Percentiles rank a stretch among this genome's conserved stretches.
These are phyloP conservation scores for Philaethria dido DNA, from an alignment of 2,888 invertebrate species.

Conservation along the genomic window DNA sequence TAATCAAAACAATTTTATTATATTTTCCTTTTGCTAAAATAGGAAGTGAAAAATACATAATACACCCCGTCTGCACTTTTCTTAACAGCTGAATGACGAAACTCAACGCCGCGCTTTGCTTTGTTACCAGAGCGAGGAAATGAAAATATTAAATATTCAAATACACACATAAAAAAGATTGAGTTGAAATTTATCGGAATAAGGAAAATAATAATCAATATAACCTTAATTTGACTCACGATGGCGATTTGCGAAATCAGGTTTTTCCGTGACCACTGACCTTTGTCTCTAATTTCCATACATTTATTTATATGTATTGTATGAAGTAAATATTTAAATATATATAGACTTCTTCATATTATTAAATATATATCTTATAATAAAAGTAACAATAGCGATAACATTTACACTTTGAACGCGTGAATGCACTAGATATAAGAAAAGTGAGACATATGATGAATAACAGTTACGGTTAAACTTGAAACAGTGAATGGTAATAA, in stretches of 20 bases:
- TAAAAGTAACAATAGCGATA: conserved; percentile 5
- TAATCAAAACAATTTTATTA: too few species aligned
- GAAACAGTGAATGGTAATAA: background rate
- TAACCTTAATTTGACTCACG: conserved; percentile 1
- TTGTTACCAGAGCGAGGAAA: too few species aligned
- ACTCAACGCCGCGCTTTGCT: too few species aligned
- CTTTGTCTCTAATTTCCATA: background rate
- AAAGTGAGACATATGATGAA: conserved; percentile 2
- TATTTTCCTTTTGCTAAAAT: too few species aligned
- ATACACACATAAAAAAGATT: background rate
- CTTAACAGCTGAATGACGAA: too few species aligned
- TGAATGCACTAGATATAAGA: background rate
- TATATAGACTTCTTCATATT: background rate
- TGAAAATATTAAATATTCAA: too few species aligned
- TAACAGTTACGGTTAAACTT: background rate
- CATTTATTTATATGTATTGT: background rate
- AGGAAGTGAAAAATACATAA: too few species aligned
- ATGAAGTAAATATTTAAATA: background rate
- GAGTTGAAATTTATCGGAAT: background rate
- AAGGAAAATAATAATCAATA: conserved; percentile 3
- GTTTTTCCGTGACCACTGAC: background rate
- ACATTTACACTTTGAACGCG: conserved; percentile 3
- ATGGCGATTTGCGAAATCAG: background rate
- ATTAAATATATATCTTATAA: background rate
- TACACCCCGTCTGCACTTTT: too few species aligned